Percentiles rank a stretch among this genome's conserved stretches.
Conservation (phyloP, 2,113 vertebrate genomes). For the Brevimyrus niger region DNA sequence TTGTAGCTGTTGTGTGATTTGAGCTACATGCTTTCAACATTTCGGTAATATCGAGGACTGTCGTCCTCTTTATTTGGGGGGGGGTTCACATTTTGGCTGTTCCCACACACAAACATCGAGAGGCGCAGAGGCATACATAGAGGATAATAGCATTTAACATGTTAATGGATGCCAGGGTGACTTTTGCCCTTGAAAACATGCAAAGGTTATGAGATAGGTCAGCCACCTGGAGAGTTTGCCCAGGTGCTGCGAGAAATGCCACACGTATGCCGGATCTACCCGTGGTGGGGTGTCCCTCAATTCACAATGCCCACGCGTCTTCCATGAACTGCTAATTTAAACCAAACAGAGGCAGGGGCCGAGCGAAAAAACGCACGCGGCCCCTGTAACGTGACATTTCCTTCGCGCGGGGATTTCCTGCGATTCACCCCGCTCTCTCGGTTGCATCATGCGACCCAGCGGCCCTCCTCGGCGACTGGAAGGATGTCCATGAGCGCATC, state of each 20-base stretch:
- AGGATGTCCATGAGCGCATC: neutral
- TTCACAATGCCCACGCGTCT: neutral
- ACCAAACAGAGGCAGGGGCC: neutral
- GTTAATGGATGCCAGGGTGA: neutral
- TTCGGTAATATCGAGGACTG: neutral
- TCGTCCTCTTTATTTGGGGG: neutral
- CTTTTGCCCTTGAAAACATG: neutral
- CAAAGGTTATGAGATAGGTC: neutral
- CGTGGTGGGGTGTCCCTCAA: neutral
- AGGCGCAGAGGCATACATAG: neutral
- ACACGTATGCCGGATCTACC: neutral
- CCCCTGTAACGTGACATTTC: neutral
- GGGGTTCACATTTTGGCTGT: neutral
- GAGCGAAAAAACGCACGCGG: neutral
- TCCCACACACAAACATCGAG: neutral
- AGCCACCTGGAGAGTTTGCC: neutral
- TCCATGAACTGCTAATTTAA: neutral
- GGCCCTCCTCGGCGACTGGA: too few relatives aligned
- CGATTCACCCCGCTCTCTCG: neutral
- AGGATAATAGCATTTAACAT: neutral
- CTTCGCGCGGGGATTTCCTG: neutral
- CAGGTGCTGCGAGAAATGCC: neutral
- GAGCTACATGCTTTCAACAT: slow-evolving; percentile 26
- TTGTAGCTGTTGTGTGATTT: slow-evolving; percentile 37
- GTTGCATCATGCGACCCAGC: neutral